A percentile compares a stretch with the other conserved stretches of the same genome.
These are phyloP conservation scores for Tautogolabrus adspersus DNA, from an alignment of 2,113 vertebrate species.

Conservation along the genomic window DNA sequence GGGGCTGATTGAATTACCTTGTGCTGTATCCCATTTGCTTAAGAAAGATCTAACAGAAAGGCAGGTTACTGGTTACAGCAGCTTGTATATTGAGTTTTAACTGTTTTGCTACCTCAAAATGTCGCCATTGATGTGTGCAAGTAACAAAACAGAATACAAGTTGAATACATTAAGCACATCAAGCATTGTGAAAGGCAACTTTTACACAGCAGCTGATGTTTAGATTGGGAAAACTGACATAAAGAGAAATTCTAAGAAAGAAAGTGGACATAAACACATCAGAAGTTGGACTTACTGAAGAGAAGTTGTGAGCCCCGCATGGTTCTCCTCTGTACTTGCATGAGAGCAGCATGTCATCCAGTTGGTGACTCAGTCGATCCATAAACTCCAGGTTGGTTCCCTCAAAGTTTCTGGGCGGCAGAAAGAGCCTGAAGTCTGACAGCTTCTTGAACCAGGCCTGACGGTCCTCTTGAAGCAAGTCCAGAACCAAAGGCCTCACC, in stretches of 20 bases:
- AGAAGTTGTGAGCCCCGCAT: constrained; percentile 97
- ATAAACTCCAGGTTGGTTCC: constrained; percentile 97
- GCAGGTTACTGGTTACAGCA: background rate
- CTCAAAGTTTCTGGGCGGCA: constrained; percentile 95
- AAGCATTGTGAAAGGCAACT: constrained; percentile 5
- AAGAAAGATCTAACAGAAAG: constrained; percentile 11
- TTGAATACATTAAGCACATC: background rate
- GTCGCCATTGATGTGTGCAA: no score
- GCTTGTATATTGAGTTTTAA: constrained; percentile 6
- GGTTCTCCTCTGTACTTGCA: constrained; percentile 97
- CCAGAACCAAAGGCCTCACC: constrained; percentile 90
- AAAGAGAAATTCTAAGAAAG: background rate
- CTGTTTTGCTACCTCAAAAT: constrained; percentile 1
- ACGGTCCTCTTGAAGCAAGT: constrained; percentile 92
- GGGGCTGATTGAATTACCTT: background rate
- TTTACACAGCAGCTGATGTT: background rate
- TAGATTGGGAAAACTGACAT: background rate
- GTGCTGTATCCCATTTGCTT: background rate
- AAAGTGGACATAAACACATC: background rate
- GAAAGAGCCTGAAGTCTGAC: constrained; percentile 95
- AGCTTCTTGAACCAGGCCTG: constrained; percentile 95
- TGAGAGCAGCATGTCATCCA: constrained; percentile 98
- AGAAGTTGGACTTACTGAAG: constrained; percentile 89
- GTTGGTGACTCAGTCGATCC: constrained; percentile 95
- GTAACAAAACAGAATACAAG: constrained; percentile 6